Evolutionary conservation across 2,888 invertebrate species (phyloP).

Genomic region (Drosophila pseudotakahashii): DNA sequence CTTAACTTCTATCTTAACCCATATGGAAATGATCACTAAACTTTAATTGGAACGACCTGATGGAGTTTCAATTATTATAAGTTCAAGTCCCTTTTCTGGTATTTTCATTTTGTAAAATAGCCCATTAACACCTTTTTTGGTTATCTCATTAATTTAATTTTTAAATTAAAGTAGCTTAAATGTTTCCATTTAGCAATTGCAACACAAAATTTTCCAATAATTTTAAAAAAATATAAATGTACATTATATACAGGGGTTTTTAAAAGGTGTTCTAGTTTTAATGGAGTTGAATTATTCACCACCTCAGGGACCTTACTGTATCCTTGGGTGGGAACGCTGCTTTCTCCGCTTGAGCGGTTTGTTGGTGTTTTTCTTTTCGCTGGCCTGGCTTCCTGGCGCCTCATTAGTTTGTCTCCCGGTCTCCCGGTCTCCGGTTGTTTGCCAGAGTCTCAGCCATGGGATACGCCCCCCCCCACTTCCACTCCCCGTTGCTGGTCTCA

Average conservation of each 20-base stretch:
- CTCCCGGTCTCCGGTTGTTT: slow-evolving; percentile 49
- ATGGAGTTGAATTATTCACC: background rate
- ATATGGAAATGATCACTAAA: no score
- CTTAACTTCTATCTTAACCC: no score
- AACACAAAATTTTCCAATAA: no score
- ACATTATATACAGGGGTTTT: no score
- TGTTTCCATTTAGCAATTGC: no score
- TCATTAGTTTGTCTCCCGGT: slow-evolving; percentile 55
- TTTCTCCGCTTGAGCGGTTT: slow-evolving; percentile 23
- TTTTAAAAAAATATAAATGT: no score
- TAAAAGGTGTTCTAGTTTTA: no score
- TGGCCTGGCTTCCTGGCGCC: slow-evolving; percentile 60
- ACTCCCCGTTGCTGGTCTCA: slow-evolving; percentile 25
- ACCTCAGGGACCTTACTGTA: slow-evolving; percentile 3
- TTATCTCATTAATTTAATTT: no score
- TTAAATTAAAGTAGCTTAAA: background rate
- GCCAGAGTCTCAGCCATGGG: slow-evolving; percentile 41
- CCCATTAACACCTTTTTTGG: background rate
- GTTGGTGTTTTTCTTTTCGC: slow-evolving; percentile 29
- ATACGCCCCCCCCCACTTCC: slow-evolving; percentile 3
- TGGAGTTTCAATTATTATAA: background rate
- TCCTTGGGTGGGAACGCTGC: slow-evolving; percentile 4
- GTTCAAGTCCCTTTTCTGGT: background rate
- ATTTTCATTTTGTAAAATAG: background rate
- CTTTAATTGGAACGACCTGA: background rate